phyloP scores from a whole-genome alignment of 1,140 invertebrate genomes.

The Vollenhovia emeryi region DNA sequence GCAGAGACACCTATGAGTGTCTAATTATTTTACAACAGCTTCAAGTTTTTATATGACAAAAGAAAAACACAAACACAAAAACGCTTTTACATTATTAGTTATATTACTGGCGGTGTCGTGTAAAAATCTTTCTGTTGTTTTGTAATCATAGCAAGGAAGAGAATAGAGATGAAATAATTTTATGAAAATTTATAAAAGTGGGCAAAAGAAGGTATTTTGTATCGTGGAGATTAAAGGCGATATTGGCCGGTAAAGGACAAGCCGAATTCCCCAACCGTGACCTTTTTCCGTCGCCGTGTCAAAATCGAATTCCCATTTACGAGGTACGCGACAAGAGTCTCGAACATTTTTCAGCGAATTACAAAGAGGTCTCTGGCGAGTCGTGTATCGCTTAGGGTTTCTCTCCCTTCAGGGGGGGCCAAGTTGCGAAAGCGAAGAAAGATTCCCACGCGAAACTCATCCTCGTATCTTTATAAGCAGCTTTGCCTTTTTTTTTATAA shows the following conservation, averaged over 20 bases:
- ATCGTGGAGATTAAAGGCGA: not conserved
- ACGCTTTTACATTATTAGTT: not conserved
- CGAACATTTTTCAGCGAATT: slow-evolving; percentile 28
- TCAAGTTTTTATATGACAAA: not conserved
- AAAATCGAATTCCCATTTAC: slow-evolving; percentile 35
- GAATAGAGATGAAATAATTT: slow-evolving; percentile 15
- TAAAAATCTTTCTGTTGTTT: not conserved
- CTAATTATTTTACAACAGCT: not conserved
- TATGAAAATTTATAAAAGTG: not conserved
- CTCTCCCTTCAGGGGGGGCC: not conserved
- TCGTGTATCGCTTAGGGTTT: not conserved
- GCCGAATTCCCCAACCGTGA: not conserved
- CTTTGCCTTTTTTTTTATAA: not conserved
- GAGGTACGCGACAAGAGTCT: not conserved
- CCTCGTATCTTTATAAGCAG: not conserved
- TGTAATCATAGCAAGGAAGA: not conserved
- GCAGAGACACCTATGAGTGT: not conserved
- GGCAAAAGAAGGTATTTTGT: not conserved
- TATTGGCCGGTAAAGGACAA: not conserved
- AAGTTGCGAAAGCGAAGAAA: not conserved
- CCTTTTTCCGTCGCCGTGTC: not conserved
- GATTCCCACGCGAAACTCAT: not conserved
- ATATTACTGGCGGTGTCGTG: not conserved
- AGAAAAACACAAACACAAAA: not conserved
- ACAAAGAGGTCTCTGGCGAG: not conserved